These are phyloP conservation scores for Sporophila hypoxantha DNA, from an alignment of 2,113 vertebrate species.

Conservation along the genomic window DNA sequence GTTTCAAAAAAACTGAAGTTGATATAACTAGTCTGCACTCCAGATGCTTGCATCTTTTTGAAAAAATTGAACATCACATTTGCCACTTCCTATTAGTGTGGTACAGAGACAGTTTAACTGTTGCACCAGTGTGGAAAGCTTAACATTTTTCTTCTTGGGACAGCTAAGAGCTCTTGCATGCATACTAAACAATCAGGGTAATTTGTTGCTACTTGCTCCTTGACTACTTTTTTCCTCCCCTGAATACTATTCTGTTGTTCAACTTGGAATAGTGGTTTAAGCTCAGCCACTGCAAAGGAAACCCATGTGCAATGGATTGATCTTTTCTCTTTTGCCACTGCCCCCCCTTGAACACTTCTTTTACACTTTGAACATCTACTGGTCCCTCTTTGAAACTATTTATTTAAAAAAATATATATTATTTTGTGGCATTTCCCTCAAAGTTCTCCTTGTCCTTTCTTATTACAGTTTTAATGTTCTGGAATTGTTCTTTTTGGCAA, in stretches of 20 bases:
- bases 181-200: not conserved
- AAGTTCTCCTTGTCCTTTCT: not conserved
- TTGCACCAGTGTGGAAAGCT: not conserved
- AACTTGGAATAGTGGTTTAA: not conserved
- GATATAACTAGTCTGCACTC: not conserved
- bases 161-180: not conserved
- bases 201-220: not conserved
- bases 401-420: not conserved
- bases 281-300: not conserved
- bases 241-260: not conserved
- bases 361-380: not conserved
- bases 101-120: not conserved
- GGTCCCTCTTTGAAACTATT: not conserved
- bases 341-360: not conserved
- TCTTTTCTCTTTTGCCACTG: not conserved
- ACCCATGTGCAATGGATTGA: not conserved
- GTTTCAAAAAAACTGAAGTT: not conserved
- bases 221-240: not conserved
- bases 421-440: not conserved
- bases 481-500: not conserved
- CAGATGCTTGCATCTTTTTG: not conserved
- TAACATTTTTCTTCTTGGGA: not conserved
- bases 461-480: not conserved
- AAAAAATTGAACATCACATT: not conserved
- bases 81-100: not conserved